These are phyloP conservation scores for Myotis vivesi DNA, from an alignment of 2,797 vertebrate species.

Conservation along the genomic window DNA sequence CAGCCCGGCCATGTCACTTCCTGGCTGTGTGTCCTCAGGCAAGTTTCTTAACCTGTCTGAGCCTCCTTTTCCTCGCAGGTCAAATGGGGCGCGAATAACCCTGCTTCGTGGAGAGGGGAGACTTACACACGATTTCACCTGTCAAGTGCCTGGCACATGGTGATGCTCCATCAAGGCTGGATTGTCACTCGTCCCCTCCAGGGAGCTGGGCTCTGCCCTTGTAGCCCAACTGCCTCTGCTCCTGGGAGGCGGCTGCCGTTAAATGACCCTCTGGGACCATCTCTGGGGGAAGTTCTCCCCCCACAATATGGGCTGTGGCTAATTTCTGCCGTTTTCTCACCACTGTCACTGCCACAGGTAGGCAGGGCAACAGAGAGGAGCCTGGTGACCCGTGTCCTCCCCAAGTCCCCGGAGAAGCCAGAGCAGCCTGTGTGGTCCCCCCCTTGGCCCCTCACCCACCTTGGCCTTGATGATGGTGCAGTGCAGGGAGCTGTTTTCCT, in stretches of 20 bases:
- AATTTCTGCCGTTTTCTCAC: background rate
- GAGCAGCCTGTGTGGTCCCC: background rate
- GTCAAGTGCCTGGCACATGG: background rate
- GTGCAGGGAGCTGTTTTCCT: conserved; percentile 90
- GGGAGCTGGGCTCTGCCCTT: background rate
- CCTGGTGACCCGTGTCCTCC: background rate
- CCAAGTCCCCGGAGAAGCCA: background rate
- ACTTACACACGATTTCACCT: background rate
- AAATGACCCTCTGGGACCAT: background rate
- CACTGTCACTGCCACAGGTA: background rate
- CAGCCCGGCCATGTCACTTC: background rate
- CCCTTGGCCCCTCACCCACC: conserved; percentile 79
- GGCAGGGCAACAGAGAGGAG: background rate
- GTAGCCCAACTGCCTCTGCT: background rate
- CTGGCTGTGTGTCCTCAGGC: background rate
- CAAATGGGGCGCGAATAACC: background rate
- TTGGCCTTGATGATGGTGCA: conserved; percentile 94
- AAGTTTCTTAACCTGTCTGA: conserved; percentile 4
- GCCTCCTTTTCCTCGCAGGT: background rate
- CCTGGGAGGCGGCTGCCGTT: background rate
- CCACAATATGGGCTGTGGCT: background rate
- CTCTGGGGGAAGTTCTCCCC: background rate
- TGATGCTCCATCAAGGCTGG: background rate
- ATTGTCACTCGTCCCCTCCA: background rate
- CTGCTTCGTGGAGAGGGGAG: background rate